phyloP scores from a whole-genome alignment of 2,888 invertebrate genomes.

The Hyposoter dolosus region DNA sequence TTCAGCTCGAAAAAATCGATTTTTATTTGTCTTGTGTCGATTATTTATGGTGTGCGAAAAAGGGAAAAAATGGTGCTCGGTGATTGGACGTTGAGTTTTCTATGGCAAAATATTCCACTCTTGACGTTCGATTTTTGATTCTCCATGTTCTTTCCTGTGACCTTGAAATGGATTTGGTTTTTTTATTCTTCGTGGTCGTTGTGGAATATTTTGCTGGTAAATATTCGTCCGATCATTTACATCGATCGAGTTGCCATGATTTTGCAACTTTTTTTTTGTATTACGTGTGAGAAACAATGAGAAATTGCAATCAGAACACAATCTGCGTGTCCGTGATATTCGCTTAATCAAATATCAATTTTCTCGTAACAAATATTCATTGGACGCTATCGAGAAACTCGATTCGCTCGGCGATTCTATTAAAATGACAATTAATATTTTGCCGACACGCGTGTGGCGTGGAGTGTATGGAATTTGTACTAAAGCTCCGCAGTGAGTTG shows the following conservation, averaged over 20 bases:
- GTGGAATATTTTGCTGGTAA: background rate
- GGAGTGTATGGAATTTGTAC: background rate
- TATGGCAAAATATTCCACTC: background rate
- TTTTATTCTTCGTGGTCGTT: background rate
- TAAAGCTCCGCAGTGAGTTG: no score
- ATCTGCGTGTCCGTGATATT: background rate
- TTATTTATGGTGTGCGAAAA: background rate
- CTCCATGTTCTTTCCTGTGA: background rate
- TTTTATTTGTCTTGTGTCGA: background rate
- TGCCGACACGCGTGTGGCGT: background rate
- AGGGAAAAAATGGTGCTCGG: background rate
- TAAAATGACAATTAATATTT: slow-evolving; percentile 1
- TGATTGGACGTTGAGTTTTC: background rate
- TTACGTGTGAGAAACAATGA: background rate
- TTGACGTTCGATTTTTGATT: background rate
- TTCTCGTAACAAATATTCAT: background rate
- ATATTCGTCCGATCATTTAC: background rate
- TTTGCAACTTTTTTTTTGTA: background rate
- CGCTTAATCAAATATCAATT: background rate
- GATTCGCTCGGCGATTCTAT: background rate
- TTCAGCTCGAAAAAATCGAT: background rate
- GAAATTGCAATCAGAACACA: background rate
- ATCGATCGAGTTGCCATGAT: background rate
- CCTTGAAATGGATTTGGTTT: background rate
- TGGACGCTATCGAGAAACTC: no score